A percentile compares a stretch with the other conserved stretches of the same genome.
phyloP scores from a whole-genome alignment of 1,140 invertebrate genomes.

The Cydia strobilella region DNA sequence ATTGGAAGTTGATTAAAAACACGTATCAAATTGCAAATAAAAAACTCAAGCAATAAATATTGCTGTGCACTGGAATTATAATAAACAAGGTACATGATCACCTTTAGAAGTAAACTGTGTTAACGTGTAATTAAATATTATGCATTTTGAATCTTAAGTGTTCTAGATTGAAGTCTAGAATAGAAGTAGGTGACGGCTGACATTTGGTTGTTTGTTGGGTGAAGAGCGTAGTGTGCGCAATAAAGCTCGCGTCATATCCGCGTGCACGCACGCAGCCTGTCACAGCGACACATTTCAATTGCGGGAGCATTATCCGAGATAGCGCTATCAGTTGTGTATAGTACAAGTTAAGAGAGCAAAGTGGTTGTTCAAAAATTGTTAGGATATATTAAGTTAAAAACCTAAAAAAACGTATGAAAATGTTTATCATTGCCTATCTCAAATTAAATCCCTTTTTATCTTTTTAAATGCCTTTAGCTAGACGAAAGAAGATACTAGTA shows the following conservation, averaged over 20 bases:
- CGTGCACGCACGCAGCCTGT: conserved; percentile 43
- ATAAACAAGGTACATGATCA: conserved; percentile 3
- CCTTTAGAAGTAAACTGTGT: background rate
- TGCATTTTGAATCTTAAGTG: background rate
- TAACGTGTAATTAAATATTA: background rate
- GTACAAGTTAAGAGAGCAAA: conserved; percentile 36
- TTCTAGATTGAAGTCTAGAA: background rate
- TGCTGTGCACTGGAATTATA: conserved; percentile 1
- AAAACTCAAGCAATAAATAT: conserved; percentile 9
- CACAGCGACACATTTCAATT: conserved; percentile 53
- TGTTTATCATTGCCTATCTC: too few species aligned
- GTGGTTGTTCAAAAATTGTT: background rate
- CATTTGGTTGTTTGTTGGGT: background rate
- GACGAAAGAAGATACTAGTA: too few species aligned
- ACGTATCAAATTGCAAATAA: conserved; percentile 19
- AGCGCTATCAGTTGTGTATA: conserved; percentile 37
- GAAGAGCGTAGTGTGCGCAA: conserved; percentile 5
- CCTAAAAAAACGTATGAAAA: background rate
- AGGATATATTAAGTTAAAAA: too few species aligned
- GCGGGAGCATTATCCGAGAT: conserved; percentile 48
- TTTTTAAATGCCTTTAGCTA: too few species aligned
- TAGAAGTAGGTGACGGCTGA: background rate
- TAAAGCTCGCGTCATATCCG: conserved; percentile 27
- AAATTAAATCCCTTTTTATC: too few species aligned
- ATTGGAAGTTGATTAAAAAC: conserved; percentile 19